Evolutionary conservation across 2,888 invertebrate genomes (phyloP).

Genomic region (Morpho helenor): DNA sequence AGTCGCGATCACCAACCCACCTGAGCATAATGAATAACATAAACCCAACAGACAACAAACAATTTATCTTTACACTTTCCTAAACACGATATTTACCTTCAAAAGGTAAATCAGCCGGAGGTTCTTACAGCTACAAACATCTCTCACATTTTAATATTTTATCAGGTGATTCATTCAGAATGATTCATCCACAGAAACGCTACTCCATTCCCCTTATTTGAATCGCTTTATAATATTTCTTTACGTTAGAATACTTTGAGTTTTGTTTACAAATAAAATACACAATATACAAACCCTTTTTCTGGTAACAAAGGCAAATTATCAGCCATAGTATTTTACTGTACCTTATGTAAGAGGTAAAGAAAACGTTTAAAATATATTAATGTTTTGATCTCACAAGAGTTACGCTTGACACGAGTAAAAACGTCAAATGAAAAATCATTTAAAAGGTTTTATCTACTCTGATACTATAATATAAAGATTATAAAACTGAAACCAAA

Average conservation of each 20-base stretch:
- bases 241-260: not conserved
- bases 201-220: not conserved
- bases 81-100: not conserved
- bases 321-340: conserved; percentile 21
- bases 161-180: not conserved
- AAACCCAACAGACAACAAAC: no score
- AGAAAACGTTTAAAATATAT: not conserved
- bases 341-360: no score
- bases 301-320: conserved; percentile 27
- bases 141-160: conserved; percentile 8
- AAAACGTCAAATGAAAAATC: not conserved
- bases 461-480: no score
- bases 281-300: conserved; percentile 22
- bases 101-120: not conserved
- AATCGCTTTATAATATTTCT: not conserved
- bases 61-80: no score
- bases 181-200: not conserved
- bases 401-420: not conserved
- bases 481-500: no score
- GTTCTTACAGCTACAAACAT: not conserved
- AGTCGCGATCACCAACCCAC: no score
- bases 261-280: not conserved
- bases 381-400: not conserved
- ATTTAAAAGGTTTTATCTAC: not conserved
- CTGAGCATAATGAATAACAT: no score